Conservation (phyloP, 1,140 invertebrate species). For the Atta colombica region DNA sequence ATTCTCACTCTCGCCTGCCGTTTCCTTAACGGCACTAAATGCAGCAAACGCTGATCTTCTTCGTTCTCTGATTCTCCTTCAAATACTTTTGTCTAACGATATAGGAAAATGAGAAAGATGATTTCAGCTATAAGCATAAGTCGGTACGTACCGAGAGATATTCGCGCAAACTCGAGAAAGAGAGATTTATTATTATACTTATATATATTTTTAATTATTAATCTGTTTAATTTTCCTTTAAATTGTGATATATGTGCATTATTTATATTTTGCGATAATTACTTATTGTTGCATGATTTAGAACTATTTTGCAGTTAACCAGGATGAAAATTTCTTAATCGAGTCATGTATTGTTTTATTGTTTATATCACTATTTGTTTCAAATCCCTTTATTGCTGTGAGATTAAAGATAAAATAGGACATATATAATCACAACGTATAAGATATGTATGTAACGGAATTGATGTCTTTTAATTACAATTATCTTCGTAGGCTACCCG, state of each 20-base stretch:
- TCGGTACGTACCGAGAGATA: constrained; percentile 24
- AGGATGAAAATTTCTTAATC: constrained; percentile 21
- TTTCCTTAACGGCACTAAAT: constrained; percentile 1
- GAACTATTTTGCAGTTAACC: constrained; percentile 15
- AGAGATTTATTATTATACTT: constrained; percentile 33
- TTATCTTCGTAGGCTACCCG: not conserved
- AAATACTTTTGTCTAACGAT: not conserved
- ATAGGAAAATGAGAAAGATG: constrained; percentile 45
- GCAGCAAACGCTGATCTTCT: not conserved
- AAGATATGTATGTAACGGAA: constrained; percentile 50
- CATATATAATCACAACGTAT: constrained; percentile 15
- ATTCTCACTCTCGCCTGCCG: constrained; percentile 54
- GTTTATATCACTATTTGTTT: constrained; percentile 19
- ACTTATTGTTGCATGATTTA: constrained; percentile 31
- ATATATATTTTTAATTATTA: constrained; percentile 24
- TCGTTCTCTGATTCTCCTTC: not conserved
- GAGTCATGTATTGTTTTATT: constrained; percentile 9
- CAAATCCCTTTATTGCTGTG: constrained; percentile 44
- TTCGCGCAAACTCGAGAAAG: constrained; percentile 51
- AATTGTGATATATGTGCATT: constrained; percentile 9
- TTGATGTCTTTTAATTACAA: constrained; percentile 43
- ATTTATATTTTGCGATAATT: constrained; percentile 23
- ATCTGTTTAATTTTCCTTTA: constrained; percentile 24
- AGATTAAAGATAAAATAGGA: constrained; percentile 43
- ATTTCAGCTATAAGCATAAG: constrained; percentile 50